These are phyloP conservation scores for Muscina levida DNA, from an alignment of 2,888 invertebrate genomes.

Conservation along the genomic window DNA sequence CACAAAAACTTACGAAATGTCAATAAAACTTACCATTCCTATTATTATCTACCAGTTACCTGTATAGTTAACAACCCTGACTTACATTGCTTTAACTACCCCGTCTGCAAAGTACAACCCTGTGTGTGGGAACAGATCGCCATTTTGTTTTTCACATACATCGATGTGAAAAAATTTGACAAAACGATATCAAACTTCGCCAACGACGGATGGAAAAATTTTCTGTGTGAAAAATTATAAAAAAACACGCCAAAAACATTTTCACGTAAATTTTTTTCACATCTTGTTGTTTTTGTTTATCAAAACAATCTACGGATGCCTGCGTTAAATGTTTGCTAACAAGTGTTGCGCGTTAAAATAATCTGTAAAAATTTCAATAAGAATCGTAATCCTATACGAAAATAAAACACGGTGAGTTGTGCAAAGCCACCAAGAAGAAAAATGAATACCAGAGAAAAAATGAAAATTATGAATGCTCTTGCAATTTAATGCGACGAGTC, in stretches of 20 bases:
- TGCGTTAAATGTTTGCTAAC: constrained; percentile 69
- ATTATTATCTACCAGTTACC: too few species aligned
- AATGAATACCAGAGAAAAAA: constrained; percentile 25
- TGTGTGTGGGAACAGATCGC: too few species aligned
- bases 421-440: constrained; percentile 68
- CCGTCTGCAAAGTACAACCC: too few species aligned
- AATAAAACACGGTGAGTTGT: constrained; percentile 74
- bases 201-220: constrained; percentile 60
- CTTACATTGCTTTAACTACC: too few species aligned
- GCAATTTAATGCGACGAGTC: neutral
- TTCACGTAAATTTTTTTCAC: constrained; percentile 59
- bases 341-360: constrained; percentile 71
- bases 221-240: constrained; percentile 57
- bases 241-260: constrained; percentile 57
- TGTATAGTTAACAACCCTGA: too few species aligned
- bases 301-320: constrained; percentile 58
- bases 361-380: constrained; percentile 43
- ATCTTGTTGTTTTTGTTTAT: constrained; percentile 62
- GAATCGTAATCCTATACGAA: constrained; percentile 66
- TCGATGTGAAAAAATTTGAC: too few species aligned
- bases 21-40: too few species aligned
- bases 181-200: constrained; percentile 65
- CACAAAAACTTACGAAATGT: too few species aligned
- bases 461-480: neutral
- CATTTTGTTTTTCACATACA: too few species aligned